These are phyloP conservation scores for Porites divaricata DNA, from an alignment of 92 coral and sea anemone genomes.

Conservation along the genomic window DNA sequence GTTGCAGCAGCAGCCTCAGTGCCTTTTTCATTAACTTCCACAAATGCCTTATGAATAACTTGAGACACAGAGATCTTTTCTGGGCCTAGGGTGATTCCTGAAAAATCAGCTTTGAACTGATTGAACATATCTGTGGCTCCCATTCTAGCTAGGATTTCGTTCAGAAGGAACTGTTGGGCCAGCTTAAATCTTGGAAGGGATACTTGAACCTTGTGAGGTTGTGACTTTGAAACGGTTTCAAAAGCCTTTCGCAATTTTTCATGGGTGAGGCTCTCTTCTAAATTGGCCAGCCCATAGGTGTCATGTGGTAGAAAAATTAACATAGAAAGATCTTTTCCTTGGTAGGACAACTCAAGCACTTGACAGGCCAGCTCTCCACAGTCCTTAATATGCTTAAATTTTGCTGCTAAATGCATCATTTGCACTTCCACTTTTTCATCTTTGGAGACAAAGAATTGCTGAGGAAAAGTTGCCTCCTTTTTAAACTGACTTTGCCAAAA, in stretches of 20 bases:
- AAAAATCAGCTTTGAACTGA: slow-evolving; percentile 68
- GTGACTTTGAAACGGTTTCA: slow-evolving; percentile 29
- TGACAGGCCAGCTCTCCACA: slow-evolving; percentile 56
- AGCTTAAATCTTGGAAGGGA: slow-evolving; percentile 83
- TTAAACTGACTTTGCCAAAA: slow-evolving; percentile 77
- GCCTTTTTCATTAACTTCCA: slow-evolving; percentile 93
- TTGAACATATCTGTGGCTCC: slow-evolving; percentile 82
- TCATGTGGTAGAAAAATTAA: slow-evolving; percentile 81
- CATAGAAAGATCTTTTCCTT: slow-evolving; percentile 76
- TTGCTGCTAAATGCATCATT: slow-evolving; percentile 78
- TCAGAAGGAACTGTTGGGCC: slow-evolving; percentile 71
- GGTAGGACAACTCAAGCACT: slow-evolving; percentile 81
- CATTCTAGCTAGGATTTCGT: slow-evolving; percentile 56
- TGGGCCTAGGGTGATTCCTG: slow-evolving; percentile 62
- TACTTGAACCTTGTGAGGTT: slow-evolving; percentile 66
- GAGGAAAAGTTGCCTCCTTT: slow-evolving; percentile 48
- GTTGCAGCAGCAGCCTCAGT: slow-evolving; percentile 97
- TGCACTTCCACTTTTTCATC: slow-evolving; percentile 57
- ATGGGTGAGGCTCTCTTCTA: slow-evolving; percentile 71
- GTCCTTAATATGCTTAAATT: slow-evolving; percentile 52
- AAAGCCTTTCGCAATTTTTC: slow-evolving; percentile 51
- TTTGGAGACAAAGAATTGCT: slow-evolving; percentile 56
- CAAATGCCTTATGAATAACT: slow-evolving; percentile 91
- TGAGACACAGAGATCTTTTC: slow-evolving; percentile 76
- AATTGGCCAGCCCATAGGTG: slow-evolving; percentile 67